Evolutionary conservation across 2,888 invertebrate species (phyloP).

Genomic region (Gymnocheta viridis): DNA sequence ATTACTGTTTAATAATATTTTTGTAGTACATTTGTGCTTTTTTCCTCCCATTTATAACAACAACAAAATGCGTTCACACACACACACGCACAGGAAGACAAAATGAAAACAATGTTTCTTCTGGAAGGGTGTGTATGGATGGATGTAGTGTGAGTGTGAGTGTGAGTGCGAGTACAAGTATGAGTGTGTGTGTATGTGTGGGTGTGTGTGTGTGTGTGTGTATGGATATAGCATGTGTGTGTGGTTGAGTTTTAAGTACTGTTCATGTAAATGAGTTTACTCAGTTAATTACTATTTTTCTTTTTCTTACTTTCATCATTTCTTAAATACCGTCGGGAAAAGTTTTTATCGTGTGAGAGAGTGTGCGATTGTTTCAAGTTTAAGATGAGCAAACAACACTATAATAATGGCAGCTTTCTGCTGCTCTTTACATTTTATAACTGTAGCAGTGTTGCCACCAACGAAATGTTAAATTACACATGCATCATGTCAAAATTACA

Average conservation of each 20-base stretch:
- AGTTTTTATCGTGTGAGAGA: neutral
- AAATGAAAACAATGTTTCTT: neutral
- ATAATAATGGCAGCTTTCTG: neutral
- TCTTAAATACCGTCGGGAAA: slow-evolving; percentile 28
- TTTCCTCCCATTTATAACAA: neutral
- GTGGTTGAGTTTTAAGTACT: neutral
- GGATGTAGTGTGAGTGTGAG: neutral
- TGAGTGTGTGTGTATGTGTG: neutral
- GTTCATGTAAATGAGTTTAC: slow-evolving; percentile 56
- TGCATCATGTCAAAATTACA: too few species aligned
- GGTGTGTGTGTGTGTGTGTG: neutral
- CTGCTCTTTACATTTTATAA: neutral
- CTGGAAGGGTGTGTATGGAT: neutral
- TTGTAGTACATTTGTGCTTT: slow-evolving; percentile 16
- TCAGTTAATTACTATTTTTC: slow-evolving; percentile 47
- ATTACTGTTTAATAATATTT: slow-evolving; percentile 60
- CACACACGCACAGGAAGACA: neutral
- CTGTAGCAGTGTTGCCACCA: neutral
- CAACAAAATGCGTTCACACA: neutral
- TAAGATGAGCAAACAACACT: slow-evolving; percentile 8
- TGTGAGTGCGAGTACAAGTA: too few species aligned
- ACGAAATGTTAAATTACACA: neutral
- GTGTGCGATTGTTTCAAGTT: neutral
- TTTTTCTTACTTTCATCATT: slow-evolving; percentile 27
- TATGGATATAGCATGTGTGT: neutral